phyloP scores from a whole-genome alignment of 2,113 vertebrate genomes.

The Pelecanoides urinatrix region DNA sequence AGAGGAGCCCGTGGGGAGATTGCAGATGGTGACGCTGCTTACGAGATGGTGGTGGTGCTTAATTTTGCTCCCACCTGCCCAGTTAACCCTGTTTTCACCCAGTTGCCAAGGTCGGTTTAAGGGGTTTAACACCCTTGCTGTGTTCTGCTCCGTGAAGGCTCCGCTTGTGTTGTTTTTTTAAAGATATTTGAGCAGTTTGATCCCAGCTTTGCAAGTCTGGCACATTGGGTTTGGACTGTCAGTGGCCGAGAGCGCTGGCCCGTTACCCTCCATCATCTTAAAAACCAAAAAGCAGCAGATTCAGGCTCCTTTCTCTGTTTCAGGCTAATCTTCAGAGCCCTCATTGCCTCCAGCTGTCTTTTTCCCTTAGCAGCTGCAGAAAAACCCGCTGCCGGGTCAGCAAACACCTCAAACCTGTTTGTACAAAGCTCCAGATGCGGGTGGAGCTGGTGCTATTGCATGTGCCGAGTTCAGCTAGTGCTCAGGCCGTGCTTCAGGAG shows the following conservation, averaged over 20 bases:
- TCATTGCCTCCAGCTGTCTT: background rate
- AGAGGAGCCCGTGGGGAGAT: too few relatives aligned
- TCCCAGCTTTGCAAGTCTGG: background rate
- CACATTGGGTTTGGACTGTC: fast-evolving
- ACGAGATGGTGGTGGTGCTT: background rate
- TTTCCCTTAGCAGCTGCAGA: background rate
- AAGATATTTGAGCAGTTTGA: background rate
- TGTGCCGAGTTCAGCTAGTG: background rate
- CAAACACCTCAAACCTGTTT: background rate
- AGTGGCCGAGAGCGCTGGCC: fast-evolving
- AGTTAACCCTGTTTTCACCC: background rate
- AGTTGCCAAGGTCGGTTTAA: background rate
- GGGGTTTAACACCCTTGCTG: background rate
- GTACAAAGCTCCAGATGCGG: background rate
- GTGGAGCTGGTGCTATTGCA: background rate
- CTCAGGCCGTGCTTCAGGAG: background rate
- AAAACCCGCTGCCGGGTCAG: background rate
- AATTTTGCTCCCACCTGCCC: background rate
- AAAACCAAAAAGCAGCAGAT: background rate
- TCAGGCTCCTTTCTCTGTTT: background rate
- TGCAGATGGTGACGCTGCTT: background rate
- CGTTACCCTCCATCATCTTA: background rate
- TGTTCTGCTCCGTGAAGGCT: background rate
- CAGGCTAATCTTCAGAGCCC: fast-evolving
- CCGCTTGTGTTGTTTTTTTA: background rate